Evolutionary conservation across 2,113 vertebrate genomes (phyloP).

Genomic region (Benitochromis conjunctus): DNA sequence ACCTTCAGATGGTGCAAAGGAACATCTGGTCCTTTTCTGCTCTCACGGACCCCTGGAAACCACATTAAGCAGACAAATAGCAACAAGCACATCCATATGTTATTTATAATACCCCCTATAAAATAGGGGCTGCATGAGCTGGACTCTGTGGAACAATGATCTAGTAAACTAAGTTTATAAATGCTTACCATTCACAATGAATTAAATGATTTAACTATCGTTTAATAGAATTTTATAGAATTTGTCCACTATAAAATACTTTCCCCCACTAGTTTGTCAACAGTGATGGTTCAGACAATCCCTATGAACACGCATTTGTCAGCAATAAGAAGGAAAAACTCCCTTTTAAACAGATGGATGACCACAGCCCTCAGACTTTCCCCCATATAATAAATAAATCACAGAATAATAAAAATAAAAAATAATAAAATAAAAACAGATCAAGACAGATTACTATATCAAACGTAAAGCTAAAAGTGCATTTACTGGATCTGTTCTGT

Average conservation of each 20-base stretch:
- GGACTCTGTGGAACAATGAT: background rate
- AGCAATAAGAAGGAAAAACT: too few relatives aligned
- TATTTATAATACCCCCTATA: background rate
- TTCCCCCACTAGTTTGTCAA: background rate
- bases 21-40: slow-evolving; percentile 51
- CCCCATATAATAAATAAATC: background rate
- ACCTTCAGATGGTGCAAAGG: slow-evolving; percentile 41
- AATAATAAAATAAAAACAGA: background rate
- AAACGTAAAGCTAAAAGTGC: background rate
- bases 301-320: too few relatives aligned
- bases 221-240: background rate
- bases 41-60: background rate
- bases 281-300: background rate
- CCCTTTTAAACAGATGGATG: background rate
- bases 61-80: background rate
- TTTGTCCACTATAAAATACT: background rate
- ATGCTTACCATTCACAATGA: background rate
- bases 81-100: background rate
- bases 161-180: background rate
- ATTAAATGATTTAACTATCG: accelerated
- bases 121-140: background rate
- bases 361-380: background rate
- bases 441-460: background rate
- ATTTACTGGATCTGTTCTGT: background rate
- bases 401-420: too few relatives aligned